Percentiles rank a stretch among this genome's conserved stretches.
Evolutionary conservation across 2,888 invertebrate genomes (phyloP).

Genomic region (Frankliniella intonsa): DNA sequence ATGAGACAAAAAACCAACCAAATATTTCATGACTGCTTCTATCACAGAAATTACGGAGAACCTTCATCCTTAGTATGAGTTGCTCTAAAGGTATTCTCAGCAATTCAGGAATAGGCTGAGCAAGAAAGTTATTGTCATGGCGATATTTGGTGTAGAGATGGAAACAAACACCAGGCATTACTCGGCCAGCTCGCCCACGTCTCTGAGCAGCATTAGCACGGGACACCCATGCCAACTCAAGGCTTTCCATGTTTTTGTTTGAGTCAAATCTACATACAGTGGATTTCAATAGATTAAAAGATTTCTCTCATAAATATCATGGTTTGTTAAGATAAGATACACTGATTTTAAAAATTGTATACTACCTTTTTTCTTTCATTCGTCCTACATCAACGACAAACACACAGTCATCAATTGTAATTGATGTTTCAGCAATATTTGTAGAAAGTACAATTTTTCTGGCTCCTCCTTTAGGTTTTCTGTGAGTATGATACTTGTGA

Average conservation of each 20-base stretch:
- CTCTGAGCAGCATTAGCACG: conserved; percentile 85
- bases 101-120: conserved; percentile 83
- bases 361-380: conserved; percentile 79
- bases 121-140: conserved; percentile 55
- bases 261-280: conserved; percentile 60
- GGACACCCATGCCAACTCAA: conserved; percentile 87
- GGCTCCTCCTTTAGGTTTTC: conserved; percentile 62
- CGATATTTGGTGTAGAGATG: conserved; percentile 76
- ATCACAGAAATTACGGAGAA: conserved; percentile 54
- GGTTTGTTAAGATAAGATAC: conserved; percentile 42
- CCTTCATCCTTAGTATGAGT: conserved; percentile 68
- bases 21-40: conserved; percentile 52
- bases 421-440: conserved; percentile 92
- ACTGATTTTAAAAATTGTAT: conserved; percentile 28
- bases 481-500: conserved; percentile 43
- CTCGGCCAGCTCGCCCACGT: conserved; percentile 85
- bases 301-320: conserved; percentile 5
- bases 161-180: conserved; percentile 80
- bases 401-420: conserved; percentile 93
- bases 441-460: conserved; percentile 85
- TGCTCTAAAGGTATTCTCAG: conserved; percentile 84
- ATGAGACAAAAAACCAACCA: conserved; percentile 44
- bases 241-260: conserved; percentile 79
- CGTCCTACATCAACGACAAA: conserved; percentile 89
- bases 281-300: not conserved